Evolutionary conservation across 2,797 vertebrate species (phyloP).

Genomic region (Sebastes baramenuke): DNA sequence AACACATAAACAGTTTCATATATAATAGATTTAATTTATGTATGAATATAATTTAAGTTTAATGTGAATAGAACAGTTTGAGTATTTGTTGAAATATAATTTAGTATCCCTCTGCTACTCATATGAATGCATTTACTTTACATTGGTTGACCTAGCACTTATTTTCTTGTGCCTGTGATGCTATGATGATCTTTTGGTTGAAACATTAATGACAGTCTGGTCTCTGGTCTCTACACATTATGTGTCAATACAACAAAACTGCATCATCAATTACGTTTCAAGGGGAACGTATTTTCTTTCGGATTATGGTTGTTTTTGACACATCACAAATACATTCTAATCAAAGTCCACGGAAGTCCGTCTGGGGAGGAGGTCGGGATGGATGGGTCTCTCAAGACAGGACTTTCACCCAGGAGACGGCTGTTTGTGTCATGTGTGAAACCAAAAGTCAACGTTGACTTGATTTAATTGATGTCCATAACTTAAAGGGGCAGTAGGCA

Average conservation of each 20-base stretch:
- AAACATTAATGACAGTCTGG: not conserved
- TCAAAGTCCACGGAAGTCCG: not conserved
- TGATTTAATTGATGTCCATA: not conserved
- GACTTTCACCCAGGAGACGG: not conserved
- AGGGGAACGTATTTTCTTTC: no score
- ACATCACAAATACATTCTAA: not conserved
- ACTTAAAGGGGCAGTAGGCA: accelerated
- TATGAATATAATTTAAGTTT: not conserved
- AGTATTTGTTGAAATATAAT: not conserved
- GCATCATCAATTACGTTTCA: not conserved
- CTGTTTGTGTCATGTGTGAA: not conserved
- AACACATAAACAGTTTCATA: not conserved
- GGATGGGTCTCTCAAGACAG: not conserved
- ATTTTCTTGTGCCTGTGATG: not conserved
- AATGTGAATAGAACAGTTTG: not conserved
- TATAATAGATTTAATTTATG: not conserved
- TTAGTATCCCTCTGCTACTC: not conserved
- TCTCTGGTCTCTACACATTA: no score
- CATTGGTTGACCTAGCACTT: not conserved
- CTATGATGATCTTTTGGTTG: not conserved
- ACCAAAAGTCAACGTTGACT: not conserved
- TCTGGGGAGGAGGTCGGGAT: no score
- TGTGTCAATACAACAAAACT: not conserved
- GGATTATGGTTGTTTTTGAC: no score
- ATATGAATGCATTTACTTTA: not conserved